Conservation (phyloP, 2,113 vertebrate genomes). For the Ptilorrhoa leucosticta region DNA sequence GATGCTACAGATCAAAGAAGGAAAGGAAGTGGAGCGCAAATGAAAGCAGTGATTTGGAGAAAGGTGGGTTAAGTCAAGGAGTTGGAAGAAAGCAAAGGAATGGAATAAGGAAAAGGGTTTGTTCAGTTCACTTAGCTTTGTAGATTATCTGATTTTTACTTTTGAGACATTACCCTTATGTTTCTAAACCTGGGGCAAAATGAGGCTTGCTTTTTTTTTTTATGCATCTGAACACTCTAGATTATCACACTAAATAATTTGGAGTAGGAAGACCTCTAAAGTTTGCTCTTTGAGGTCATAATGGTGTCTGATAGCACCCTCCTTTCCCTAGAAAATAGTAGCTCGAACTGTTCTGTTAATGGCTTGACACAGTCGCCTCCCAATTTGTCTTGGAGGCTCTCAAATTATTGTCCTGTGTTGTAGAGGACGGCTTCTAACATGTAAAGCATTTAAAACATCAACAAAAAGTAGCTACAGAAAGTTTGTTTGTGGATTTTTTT, state of each 20-base stretch:
- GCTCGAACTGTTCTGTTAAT: not conserved
- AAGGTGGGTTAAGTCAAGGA: not conserved
- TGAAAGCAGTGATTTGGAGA: not conserved
- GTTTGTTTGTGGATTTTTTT: not conserved
- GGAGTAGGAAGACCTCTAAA: not conserved
- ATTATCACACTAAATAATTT: not conserved
- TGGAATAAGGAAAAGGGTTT: not conserved
- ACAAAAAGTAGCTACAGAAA: not conserved
- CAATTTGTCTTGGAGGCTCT: not conserved
- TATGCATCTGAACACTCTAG: not conserved
- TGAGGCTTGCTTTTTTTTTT: not conserved
- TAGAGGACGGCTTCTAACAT: not conserved
- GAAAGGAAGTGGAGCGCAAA: not conserved
- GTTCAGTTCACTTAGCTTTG: not conserved
- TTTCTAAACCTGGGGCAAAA: not conserved
- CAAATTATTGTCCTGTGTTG: not conserved
- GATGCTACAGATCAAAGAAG: not conserved
- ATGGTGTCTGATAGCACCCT: not conserved
- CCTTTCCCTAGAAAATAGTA: not conserved
- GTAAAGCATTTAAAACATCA: not conserved
- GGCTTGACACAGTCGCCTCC: not conserved
- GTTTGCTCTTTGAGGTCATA: not conserved
- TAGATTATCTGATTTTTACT: not conserved
- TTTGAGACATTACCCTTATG: not conserved
- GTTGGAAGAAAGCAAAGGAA: not conserved